phyloP scores from a whole-genome alignment of 2,888 invertebrate species.

The Ypsolopha sequella region DNA sequence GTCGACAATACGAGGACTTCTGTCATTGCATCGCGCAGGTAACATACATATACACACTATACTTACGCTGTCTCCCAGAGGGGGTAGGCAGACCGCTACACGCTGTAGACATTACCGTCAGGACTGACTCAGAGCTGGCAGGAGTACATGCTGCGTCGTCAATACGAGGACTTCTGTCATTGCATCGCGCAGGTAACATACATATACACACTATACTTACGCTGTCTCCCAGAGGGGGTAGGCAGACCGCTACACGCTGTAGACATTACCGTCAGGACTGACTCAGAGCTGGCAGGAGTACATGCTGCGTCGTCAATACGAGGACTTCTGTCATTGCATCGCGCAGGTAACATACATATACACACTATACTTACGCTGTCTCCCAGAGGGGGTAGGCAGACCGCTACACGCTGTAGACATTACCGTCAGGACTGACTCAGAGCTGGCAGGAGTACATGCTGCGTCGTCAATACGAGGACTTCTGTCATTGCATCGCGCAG shows the following conservation, averaged over 20 bases:
- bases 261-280: slow-evolving; percentile 83
- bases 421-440: slow-evolving; percentile 85
- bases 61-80: slow-evolving; percentile 68
- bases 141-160: slow-evolving; percentile 83
- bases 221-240: slow-evolving; percentile 78
- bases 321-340: not conserved
- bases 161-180: not conserved
- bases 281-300: slow-evolving; percentile 95
- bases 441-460: slow-evolving; percentile 98
- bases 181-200: slow-evolving; percentile 24
- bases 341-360: no score
- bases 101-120: slow-evolving; percentile 80
- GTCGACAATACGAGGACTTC: slow-evolving; percentile 82
- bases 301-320: slow-evolving; percentile 69
- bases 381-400: slow-evolving; percentile 87
- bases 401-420: slow-evolving; percentile 80
- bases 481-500: no score
- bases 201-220: no score
- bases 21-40: slow-evolving; percentile 57
- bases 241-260: slow-evolving; percentile 84
- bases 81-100: slow-evolving; percentile 91
- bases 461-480: no score
- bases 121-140: slow-evolving; percentile 93
- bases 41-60: no score
- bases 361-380: no score